A percentile compares a stretch with the other conserved stretches of the same genome.
Evolutionary conservation across 2,797 vertebrate genomes (phyloP).

Genomic region (Acanthurus tractus): DNA sequence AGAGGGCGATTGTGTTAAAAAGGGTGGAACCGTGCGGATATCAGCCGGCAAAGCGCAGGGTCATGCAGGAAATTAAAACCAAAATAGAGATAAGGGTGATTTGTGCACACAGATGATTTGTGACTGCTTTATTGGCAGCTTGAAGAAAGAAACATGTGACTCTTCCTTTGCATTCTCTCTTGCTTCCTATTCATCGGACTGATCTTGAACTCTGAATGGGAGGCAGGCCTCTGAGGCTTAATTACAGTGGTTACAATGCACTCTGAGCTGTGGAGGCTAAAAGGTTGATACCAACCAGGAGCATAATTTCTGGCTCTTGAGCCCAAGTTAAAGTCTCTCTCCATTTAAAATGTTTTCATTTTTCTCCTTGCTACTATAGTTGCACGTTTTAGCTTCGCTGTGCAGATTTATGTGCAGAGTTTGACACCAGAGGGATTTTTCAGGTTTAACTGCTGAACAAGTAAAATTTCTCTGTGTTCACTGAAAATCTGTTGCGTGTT

Average conservation of each 20-base stretch:
- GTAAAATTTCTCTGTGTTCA: no score
- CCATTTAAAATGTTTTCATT: no score
- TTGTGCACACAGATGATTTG: constrained; percentile 39
- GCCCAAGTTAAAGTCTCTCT: constrained; percentile 1
- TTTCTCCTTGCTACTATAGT: no score
- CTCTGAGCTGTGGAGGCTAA: constrained; percentile 45
- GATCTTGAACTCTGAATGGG: constrained; percentile 23
- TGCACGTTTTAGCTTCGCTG: no score
- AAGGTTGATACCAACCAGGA: constrained; percentile 60
- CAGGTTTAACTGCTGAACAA: no score
- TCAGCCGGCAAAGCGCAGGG: constrained; percentile 19
- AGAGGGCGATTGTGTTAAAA: constrained; percentile 37
- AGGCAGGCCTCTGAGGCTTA: constrained; percentile 38
- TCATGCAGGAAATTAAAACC: constrained; percentile 64
- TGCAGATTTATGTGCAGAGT: no score
- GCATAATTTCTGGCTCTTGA: constrained; percentile 36
- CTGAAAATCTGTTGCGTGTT: no score
- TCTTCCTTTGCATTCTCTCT: constrained; percentile 41
- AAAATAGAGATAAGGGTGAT: constrained; percentile 43
- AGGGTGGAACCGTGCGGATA: constrained; percentile 7
- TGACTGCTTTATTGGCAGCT: constrained; percentile 37
- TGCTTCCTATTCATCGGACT: constrained; percentile 30
- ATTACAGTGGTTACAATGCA: constrained; percentile 59
- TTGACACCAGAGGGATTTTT: no score
- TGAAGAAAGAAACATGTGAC: constrained; percentile 29